Evolutionary conservation across 2,888 invertebrate genomes (phyloP), one percentile per base, ranked within the genome.

Genomic region (Oligia strigilis): DNA sequence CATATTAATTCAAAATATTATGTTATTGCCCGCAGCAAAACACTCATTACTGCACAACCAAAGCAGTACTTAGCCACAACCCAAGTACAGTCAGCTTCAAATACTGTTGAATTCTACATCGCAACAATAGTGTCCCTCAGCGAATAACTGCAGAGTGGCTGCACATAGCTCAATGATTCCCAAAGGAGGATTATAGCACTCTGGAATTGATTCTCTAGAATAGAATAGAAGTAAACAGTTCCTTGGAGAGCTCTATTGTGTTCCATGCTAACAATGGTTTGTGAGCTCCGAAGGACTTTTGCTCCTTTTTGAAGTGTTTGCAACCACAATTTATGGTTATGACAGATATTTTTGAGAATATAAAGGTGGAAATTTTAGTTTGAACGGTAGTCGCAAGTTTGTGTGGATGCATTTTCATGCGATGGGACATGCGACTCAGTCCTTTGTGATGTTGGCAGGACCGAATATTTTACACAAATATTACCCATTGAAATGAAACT

Each of bases 131-230:
- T 72, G 82, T 85, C 87, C 91, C 89, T 85, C 62, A 52, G 88
- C 40, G 88, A 73, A 73, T 84, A 87, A 84, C 84, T 85, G 81
- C 80, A 75, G 81, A 85, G 84, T 89, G 80, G 86, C 83, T 86
- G 83, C 86, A 86, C 85, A 84, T 86, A 90, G 88, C 88, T 87
- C 89, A 88, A 90, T 85, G 86, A 88, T 88, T 90, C 94, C 91
- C 89, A 85, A 85, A 84, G 90, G 91, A 89, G 91, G 91, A 91
- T 90, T 90, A 90, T 81, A 83, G 84, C 80, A 86, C 82, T 82
- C 84, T 89, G 75, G 89, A 93, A 94, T 93, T 92, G 93, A 92
- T 92, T 92, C 87, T 87, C 87, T 83, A 88, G 90, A 87, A 88
- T 86, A 91, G 90, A 91, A 88, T 90, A 92, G 91, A 90, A 90